These are phyloP conservation scores for Nerophis ophidion DNA, from an alignment of 2,113 vertebrate genomes.

Conservation along the genomic window DNA sequence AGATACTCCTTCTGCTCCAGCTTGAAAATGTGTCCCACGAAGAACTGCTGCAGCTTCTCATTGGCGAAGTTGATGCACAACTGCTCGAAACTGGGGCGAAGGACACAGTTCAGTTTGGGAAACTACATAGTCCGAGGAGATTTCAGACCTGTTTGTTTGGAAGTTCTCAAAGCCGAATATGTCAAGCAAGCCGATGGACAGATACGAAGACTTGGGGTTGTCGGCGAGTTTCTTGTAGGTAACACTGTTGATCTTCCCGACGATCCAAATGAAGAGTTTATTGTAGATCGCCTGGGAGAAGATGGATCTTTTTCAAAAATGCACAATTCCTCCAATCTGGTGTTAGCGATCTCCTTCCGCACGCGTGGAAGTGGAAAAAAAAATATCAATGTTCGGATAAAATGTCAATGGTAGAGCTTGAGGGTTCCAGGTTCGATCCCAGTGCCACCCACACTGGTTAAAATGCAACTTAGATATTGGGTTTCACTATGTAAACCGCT, in stretches of 20 bases:
- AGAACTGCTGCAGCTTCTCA: constrained; percentile 98
- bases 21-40: constrained; percentile 95
- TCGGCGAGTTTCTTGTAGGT: constrained; percentile 87
- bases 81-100: constrained; percentile 85
- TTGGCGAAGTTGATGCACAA: constrained; percentile 99
- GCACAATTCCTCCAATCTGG: too few species aligned
- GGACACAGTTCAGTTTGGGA: background rate
- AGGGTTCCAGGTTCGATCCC: too few species aligned
- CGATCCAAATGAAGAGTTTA: constrained; percentile 93
- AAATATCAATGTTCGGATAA: too few species aligned
- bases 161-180: constrained; percentile 99
- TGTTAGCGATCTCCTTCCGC: too few species aligned
- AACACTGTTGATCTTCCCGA: constrained; percentile 96
- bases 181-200: constrained; percentile 92
- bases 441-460: too few species aligned
- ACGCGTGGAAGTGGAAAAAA: too few species aligned
- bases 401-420: too few species aligned
- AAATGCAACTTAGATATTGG: too few species aligned
- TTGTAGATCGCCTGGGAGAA: constrained; percentile 88
- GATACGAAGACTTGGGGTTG: constrained; percentile 76
- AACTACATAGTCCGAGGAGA: background rate
- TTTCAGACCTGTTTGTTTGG: constrained; percentile 84
- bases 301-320: too few species aligned
- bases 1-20: constrained; percentile 98
- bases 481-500: too few species aligned